Evolutionary conservation across 2,888 invertebrate genomes (phyloP), one percentile per base, ranked within the genome.

Genomic region (Griposia aprilina): DNA sequence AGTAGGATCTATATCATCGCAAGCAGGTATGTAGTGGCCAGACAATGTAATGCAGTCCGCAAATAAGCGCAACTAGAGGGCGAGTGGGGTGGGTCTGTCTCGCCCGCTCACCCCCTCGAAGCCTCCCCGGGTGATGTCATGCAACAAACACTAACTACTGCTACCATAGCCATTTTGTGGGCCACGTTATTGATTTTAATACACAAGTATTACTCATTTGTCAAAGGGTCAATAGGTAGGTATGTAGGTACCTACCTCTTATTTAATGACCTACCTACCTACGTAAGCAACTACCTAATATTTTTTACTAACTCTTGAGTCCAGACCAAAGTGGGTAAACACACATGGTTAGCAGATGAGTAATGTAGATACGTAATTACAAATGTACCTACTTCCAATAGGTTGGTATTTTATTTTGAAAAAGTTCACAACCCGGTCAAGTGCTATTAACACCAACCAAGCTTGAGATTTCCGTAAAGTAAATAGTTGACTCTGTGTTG

Each of bases 1-100:
- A 59, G 36, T 59, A 48, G 26, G n/a, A 55, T 48, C 63, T 68
- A 60, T 68, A 65, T 36, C 66, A 41, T 65, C 26, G 59, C 57
- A 41, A 57, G 36, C 55, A 69, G 57, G 41, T 60, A 70, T 57
- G 48, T 78, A 67, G 50, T 59, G 17, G 50, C 68, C 77, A 87
- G 85, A 87, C 85, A 81, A 75, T 74, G 74, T 87, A 81, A 85
- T 87, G 87, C 77, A 85, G 75, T 85, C 66, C 66, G 85, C 81
- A 78, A 81, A 79, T 87, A 78, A 74, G 80, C 84, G 84, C 80
- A 87, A 73, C 84, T 67, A 59, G 75, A 52, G 75, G 75, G 66
- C 57, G 74, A 76, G 68, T 75, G 62, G 77, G 77, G 74, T 79
- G 83, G 59, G 59, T 57, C 69, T 77, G 75, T 74, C 86, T 77